Evolutionary conservation across 2,113 vertebrate genomes (phyloP).

Genomic region (Vulpes lagopus): DNA sequence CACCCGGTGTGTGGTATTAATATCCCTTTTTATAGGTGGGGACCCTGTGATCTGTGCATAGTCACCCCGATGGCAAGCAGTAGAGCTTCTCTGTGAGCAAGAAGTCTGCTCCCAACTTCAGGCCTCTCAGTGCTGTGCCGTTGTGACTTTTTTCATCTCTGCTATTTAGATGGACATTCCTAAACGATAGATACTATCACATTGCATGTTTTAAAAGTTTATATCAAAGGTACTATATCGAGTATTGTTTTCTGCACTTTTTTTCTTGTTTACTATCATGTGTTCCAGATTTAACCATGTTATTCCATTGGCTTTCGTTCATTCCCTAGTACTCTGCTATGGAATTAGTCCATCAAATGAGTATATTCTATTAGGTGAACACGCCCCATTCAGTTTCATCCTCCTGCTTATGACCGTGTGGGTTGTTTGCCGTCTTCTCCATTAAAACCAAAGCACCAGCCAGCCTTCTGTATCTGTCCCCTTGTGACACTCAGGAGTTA

Average conservation of each 20-base stretch:
- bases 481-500: rapidly evolving
- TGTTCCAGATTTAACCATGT: background rate
- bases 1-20: rapidly evolving
- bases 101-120: background rate
- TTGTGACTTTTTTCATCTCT: background rate
- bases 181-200: background rate
- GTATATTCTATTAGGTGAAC: rapidly evolving
- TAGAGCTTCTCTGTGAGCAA: rapidly evolving
- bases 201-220: background rate
- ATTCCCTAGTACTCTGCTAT: background rate
- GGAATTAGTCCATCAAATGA: background rate
- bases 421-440: background rate
- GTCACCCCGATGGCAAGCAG: rapidly evolving
- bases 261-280: background rate
- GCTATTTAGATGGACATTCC: background rate
- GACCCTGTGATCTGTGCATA: rapidly evolving
- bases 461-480: background rate
- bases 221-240: rapidly evolving
- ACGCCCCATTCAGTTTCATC: rapidly evolving
- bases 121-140: rapidly evolving
- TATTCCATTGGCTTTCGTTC: background rate
- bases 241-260: background rate
- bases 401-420: rapidly evolving
- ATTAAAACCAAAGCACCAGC: rapidly evolving
- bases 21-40: rapidly evolving